Percentiles rank a stretch among this genome's conserved stretches.
Conservation (phyloP, 2,888 invertebrate genomes). For the Plutella xylostella region DNA sequence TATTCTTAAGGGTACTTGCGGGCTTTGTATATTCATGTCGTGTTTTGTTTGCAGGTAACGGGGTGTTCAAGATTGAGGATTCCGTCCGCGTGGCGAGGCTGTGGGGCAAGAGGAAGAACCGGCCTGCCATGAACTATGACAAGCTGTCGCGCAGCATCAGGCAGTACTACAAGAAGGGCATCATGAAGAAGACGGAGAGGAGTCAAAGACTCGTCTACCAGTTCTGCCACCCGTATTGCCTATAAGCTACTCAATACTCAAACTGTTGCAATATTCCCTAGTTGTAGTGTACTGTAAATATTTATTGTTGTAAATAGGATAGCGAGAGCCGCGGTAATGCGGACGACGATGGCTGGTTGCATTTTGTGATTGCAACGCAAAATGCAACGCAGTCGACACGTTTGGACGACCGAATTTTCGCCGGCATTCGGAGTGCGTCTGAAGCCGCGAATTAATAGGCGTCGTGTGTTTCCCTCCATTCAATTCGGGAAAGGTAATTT, state of each 20-base stretch:
- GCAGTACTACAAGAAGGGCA: conserved; percentile 99
- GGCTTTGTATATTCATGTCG: neutral
- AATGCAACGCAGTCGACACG: conserved; percentile 36
- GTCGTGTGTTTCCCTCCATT: conserved; percentile 51
- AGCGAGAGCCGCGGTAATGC: conserved; percentile 62
- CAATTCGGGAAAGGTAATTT: conserved; percentile 70
- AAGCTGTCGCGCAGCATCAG: conserved; percentile 97
- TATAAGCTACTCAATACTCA: conserved; percentile 60
- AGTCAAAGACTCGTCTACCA: conserved; percentile 99
- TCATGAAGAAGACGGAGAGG: conserved; percentile 99
- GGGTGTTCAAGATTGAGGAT: conserved; percentile 99
- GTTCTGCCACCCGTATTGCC: conserved; percentile 95
- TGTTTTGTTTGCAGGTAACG: conserved; percentile 70
- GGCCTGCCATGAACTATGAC: conserved; percentile 99
- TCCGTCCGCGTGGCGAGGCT: conserved; percentile 96
- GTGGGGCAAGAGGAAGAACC: conserved; percentile 98
- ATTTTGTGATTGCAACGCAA: conserved; percentile 42
- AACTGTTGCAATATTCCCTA: conserved; percentile 20
- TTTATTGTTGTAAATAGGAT: conserved; percentile 34
- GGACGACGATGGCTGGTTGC: conserved; percentile 44
- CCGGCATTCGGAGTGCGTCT: conserved; percentile 25
- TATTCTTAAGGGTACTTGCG: no score
- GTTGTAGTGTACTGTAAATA: conserved; percentile 23
- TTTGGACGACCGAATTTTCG: conserved; percentile 34
- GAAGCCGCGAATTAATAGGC: conserved; percentile 33